Evolutionary conservation across 1,140 invertebrate genomes (phyloP), one percentile per base, ranked within the genome.

Genomic region (Papilio aristodemus): DNA sequence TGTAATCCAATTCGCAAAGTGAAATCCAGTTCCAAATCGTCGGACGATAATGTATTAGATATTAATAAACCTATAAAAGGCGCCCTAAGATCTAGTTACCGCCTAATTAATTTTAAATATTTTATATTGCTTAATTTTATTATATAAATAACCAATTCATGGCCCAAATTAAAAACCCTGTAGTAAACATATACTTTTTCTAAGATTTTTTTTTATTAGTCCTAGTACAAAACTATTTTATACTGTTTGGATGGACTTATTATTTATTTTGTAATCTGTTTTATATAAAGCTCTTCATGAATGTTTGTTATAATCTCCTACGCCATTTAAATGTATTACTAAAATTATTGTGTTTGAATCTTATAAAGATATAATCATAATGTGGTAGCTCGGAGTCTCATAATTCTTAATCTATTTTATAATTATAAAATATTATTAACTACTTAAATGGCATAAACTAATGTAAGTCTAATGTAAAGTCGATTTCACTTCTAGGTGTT

Each of bases 321-420:
- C 10, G 22, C 3, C 22, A 10, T 25, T 22, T 22, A 11, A 54
- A 22, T 54, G 22, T 13, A 32, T 54, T 54, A 54, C 0, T n/a
- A 54, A 22, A 25, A 22, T 8, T 25, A 54, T 54, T 25, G 22
- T 13, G 22, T 11, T 25, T 54, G 46, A 54, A 54, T 54, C 46
- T 54, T 54, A 25, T 54, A 54, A 9, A 54, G 46, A 54, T 54
- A 54, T 54, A 50, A 54, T 54, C 0, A 54, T 25, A 25, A 54
- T 22, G 22, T 8, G 10, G 46, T 54, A 54, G 46, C 9, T 22
- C 19, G 22, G 46, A 54, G 46, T 54, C 46, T 54, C 46, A 54
- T 32, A 6, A 54, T 22, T 22, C 19, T 22, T 22, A 54, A 54
- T 0, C 10, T 54, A 54, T 54, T 54, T 54, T 54, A 54, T 11